A percentile compares a stretch with the other conserved stretches of the same genome.
These are phyloP conservation scores for Thunnus thynnus DNA, from an alignment of 2,113 vertebrate species.

Conservation along the genomic window DNA sequence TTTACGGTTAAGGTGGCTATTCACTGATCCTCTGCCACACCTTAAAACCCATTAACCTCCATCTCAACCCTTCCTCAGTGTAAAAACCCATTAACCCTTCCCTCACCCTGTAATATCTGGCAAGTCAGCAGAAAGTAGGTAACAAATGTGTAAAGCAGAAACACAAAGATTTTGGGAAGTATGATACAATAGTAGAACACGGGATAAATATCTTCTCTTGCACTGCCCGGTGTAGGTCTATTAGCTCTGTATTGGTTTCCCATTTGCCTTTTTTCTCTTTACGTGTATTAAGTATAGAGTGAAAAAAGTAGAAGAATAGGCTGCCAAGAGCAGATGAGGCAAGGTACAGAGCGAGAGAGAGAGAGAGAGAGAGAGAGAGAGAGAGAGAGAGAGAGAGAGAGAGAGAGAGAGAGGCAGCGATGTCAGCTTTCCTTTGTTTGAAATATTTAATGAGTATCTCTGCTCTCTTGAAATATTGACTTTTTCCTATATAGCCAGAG, in stretches of 20 bases:
- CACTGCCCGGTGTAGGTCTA: background rate
- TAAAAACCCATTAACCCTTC: slow-evolving; percentile 71
- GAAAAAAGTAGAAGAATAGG: slow-evolving; percentile 13
- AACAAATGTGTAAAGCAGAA: slow-evolving; percentile 10
- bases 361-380: slow-evolving; percentile 8
- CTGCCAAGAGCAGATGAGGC: slow-evolving; percentile 6
- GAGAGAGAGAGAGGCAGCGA: slow-evolving; percentile 38
- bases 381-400: slow-evolving; percentile 31
- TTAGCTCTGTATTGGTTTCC: background rate
- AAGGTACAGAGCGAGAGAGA: slow-evolving; percentile 11
- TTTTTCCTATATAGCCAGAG: slow-evolving; percentile 67
- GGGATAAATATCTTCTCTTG: background rate
- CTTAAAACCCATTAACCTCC: slow-evolving; percentile 76
- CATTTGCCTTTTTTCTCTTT: background rate
- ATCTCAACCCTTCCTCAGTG: slow-evolving; percentile 54
- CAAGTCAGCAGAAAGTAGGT: slow-evolving; percentile 52
- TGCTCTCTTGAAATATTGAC: slow-evolving; percentile 82
- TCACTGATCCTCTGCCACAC: slow-evolving; percentile 70
- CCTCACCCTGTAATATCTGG: slow-evolving; percentile 28
- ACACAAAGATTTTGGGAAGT: slow-evolving; percentile 9
- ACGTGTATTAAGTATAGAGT: slow-evolving; percentile 15
- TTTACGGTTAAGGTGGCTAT: slow-evolving; percentile 53
- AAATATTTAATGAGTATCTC: slow-evolving; percentile 82
- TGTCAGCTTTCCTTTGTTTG: slow-evolving; percentile 77
- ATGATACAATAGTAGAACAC: background rate